These are phyloP conservation scores for Xestoiulus laeticollis DNA, from an alignment of 2,888 invertebrate genomes.

Conservation along the genomic window DNA sequence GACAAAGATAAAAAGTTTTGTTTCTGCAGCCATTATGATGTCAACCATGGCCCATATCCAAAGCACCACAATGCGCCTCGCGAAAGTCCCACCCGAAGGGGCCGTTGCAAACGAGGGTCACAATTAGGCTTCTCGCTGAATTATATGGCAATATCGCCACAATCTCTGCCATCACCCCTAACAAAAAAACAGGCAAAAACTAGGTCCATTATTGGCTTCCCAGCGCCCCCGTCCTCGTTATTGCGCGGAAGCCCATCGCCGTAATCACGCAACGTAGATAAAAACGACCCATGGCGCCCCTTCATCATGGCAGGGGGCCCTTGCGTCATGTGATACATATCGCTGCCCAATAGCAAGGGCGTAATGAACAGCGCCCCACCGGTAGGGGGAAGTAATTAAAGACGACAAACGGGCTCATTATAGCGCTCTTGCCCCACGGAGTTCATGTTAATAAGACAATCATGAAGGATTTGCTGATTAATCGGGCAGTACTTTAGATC, in stretches of 20 bases:
- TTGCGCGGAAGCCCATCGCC: neutral
- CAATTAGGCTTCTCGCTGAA: neutral
- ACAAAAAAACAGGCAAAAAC: neutral
- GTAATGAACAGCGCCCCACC: neutral
- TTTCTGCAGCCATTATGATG: neutral
- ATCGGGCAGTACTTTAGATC: conserved; percentile 18
- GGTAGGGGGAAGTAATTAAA: conserved; percentile 7
- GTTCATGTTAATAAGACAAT: conserved; percentile 47
- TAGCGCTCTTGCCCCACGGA: neutral
- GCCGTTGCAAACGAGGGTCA: neutral
- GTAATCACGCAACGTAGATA: neutral
- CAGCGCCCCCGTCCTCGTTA: conserved; percentile 16
- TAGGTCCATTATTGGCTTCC: neutral
- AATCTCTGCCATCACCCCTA: neutral
- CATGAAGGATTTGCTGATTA: conserved; percentile 41
- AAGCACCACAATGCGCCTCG: neutral
- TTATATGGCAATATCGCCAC: neutral
- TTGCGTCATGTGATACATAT: neutral
- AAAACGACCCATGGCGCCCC: neutral
- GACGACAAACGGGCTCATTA: conserved; percentile 27
- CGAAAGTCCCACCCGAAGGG: neutral
- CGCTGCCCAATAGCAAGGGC: neutral
- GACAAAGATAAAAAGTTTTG: neutral
- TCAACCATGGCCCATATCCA: neutral
- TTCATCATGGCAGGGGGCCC: conserved; percentile 2